Evolutionary conservation across 1,140 invertebrate species (phyloP).

Genomic region (Lamellibrachia luymesi): DNA sequence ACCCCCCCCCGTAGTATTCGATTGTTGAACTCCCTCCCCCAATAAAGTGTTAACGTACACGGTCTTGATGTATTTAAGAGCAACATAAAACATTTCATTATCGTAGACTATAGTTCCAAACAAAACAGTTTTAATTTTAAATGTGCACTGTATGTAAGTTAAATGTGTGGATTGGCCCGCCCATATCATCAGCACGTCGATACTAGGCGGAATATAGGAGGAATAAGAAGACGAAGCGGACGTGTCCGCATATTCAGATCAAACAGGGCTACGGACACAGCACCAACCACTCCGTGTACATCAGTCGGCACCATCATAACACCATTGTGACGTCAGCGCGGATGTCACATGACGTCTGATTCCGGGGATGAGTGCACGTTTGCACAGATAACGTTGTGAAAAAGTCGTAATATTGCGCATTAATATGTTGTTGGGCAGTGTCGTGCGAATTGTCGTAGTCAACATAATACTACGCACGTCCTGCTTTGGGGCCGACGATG

Average conservation of each 20-base stretch:
- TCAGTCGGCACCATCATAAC: constrained; percentile 20
- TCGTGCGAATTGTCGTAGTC: not conserved
- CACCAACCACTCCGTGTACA: constrained; percentile 13
- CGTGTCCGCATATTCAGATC: not conserved
- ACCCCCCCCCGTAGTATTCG: too few relatives aligned
- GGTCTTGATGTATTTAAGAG: not conserved
- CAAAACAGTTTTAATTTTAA: too few relatives aligned
- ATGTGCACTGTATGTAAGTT: too few relatives aligned
- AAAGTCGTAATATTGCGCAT: not conserved
- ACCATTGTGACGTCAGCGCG: constrained; percentile 10
- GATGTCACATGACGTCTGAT: constrained; percentile 22
- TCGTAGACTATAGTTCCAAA: too few relatives aligned
- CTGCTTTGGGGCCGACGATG: not conserved
- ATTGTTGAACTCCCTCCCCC: too few relatives aligned
- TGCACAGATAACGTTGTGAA: not conserved
- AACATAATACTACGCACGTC: not conserved
- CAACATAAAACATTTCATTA: too few relatives aligned
- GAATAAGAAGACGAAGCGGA: not conserved
- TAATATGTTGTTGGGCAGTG: not conserved
- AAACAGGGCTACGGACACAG: not conserved
- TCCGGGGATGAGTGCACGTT: constrained; percentile 16
- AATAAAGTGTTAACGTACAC: not conserved
- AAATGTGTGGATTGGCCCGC: too few relatives aligned
- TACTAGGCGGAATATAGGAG: too few relatives aligned
- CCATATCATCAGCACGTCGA: too few relatives aligned